Evolutionary conservation across 2,888 invertebrate genomes (phyloP), one percentile per base, ranked within the genome.

Genomic region (Cacoxenus indagator): DNA sequence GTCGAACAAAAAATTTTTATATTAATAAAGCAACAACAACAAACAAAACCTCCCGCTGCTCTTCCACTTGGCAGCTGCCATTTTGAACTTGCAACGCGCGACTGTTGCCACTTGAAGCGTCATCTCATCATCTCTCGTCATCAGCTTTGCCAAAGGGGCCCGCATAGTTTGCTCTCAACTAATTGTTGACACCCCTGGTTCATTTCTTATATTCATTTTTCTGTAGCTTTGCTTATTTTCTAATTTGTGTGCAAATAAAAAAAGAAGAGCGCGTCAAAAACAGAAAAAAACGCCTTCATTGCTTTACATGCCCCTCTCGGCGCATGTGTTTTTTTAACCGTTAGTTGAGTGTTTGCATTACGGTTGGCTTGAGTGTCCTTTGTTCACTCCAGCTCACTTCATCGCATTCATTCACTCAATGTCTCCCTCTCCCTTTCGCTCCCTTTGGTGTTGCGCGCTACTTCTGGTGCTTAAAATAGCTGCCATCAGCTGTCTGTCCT

Each of bases 1-100:
- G 31, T 31, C 5, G 4, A 6, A 31, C 9, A 37, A 37, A 37
- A 37, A 37, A 37, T 37, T 37, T 37, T 37, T 37, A 37, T 37
- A 4, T n/a, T 17, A 48, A 48, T 48, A 19, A 48, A 48, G 48
- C 5, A 48, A 9, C 3, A 17, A 17, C n/a, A n/a, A 51, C 14
- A n/a, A 45, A 62, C 43, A 62, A 62, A 43, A 11, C n/a, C 55
- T 14, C 57, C 57, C 19, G 57, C 57, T 29, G 57, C n/a, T 27
- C 29, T 57, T 9, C 27, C 55, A 57, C 11, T 57, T 57, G 29
- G 61, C 61, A 62, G 61, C 61, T 62, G 61, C 61, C 61, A 62
- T 62, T 62, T 62, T 62, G 61, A 9, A 62, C 22, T 43, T 61
- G 19, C 11, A 51, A 19, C 19, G 51, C 22, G 51, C 22, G 19